A percentile compares a stretch with the other conserved stretches of the same genome.
Evolutionary conservation across 2,113 vertebrate genomes (phyloP).

Genomic region (Notarius quadriscutis): DNA sequence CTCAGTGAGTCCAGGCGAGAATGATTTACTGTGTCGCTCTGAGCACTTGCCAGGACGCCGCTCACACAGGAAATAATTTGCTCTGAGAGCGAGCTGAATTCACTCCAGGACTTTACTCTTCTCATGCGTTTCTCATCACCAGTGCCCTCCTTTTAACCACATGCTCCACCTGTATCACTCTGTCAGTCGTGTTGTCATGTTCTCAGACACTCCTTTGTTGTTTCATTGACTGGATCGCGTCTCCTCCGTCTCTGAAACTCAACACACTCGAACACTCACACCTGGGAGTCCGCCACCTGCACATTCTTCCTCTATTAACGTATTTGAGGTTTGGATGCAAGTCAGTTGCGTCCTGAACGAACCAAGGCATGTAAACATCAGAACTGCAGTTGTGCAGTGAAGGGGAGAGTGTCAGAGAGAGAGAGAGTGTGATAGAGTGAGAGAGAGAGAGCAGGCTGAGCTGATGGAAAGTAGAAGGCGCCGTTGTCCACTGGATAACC

Average conservation of each 20-base stretch:
- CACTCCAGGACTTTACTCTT: background rate
- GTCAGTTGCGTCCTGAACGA: background rate
- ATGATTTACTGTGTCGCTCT: conserved; percentile 49
- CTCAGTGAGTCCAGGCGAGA: conserved; percentile 30
- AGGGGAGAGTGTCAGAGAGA: too few relatives aligned
- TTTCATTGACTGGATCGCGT: background rate
- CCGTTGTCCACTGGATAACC: background rate
- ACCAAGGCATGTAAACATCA: background rate
- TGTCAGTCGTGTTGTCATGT: background rate
- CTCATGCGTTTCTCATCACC: background rate
- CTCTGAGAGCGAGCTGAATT: conserved; percentile 39
- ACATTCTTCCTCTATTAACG: background rate
- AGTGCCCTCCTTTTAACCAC: background rate
- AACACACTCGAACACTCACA: background rate
- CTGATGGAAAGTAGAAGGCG: background rate
- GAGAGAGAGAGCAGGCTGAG: background rate
- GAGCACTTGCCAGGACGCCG: conserved; percentile 58
- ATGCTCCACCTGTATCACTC: background rate
- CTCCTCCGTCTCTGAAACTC: background rate
- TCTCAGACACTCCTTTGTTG: background rate
- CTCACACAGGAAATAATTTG: conserved; percentile 56
- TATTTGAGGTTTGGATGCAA: background rate
- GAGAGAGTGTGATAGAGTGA: too few relatives aligned
- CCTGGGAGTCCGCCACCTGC: background rate
- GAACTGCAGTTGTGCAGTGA: background rate